These are phyloP conservation scores for Microctonus brassicae DNA, from an alignment of 2,888 invertebrate species.

Conservation along the genomic window DNA sequence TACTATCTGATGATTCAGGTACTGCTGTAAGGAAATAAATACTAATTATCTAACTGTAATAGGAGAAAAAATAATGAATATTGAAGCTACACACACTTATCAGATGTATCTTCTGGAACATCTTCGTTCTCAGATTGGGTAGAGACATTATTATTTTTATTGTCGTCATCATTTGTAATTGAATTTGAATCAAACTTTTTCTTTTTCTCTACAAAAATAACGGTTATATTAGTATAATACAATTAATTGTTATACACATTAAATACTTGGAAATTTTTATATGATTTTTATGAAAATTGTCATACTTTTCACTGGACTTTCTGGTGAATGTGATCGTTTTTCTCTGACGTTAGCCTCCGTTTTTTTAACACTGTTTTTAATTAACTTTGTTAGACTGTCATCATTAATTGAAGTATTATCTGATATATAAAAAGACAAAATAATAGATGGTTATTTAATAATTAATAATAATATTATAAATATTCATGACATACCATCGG, in stretches of 20 bases:
- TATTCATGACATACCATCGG: conserved; percentile 51
- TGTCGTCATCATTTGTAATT: conserved; percentile 48
- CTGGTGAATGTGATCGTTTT: conserved; percentile 45
- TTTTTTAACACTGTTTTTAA: conserved; percentile 27
- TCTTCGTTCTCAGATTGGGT: not conserved
- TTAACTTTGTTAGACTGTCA: conserved; percentile 11
- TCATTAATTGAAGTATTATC: conserved; percentile 15
- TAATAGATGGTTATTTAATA: conserved; percentile 13
- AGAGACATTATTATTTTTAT: conserved; percentile 29
- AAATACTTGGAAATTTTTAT: not conserved
- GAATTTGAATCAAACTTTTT: conserved; percentile 25
- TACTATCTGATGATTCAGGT: conserved; percentile 74
- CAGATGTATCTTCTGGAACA: conserved; percentile 48
- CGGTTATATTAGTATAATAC: conserved; percentile 39
- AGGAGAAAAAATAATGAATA: not conserved
- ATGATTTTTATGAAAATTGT: not conserved
- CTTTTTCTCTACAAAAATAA: not conserved
- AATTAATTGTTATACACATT: not conserved
- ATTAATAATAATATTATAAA: not conserved
- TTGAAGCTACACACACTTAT: conserved; percentile 52
- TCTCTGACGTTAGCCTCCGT: conserved; percentile 29
- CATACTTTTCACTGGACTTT: conserved; percentile 52
- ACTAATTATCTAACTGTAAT: not conserved
- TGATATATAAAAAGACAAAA: not conserved
- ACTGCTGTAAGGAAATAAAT: not conserved